A percentile compares a stretch with the other conserved stretches of the same genome.
These are phyloP conservation scores for Sinocyclocheilus grahami DNA, from an alignment of 2,113 vertebrate genomes.

Conservation along the genomic window DNA sequence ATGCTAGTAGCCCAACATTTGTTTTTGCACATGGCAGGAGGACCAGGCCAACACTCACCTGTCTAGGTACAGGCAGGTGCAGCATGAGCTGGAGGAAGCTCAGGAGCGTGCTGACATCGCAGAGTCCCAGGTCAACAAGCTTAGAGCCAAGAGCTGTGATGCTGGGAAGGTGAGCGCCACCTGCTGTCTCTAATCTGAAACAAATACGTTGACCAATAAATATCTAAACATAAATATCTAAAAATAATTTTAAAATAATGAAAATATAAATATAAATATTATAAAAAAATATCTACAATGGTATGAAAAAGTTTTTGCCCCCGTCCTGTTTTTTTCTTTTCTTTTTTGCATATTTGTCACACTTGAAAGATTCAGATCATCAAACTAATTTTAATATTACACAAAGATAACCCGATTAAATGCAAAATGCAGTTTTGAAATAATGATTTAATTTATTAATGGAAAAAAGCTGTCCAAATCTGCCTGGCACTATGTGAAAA, in stretches of 20 bases:
- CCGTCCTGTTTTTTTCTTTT: too few relatives aligned
- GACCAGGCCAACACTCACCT: slow-evolving; percentile 73
- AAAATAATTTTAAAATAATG: not conserved
- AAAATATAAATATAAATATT: not conserved
- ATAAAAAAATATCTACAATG: too few relatives aligned
- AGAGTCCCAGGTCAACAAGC: slow-evolving; percentile 80
- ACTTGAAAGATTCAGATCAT: too few relatives aligned
- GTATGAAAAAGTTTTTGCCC: too few relatives aligned
- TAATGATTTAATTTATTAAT: too few relatives aligned
- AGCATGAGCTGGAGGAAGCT: slow-evolving; percentile 82
- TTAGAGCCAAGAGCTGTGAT: slow-evolving; percentile 72
- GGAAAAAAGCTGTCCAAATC: too few relatives aligned
- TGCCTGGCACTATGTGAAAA: too few relatives aligned
- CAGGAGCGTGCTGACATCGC: slow-evolving; percentile 78
- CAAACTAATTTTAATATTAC: too few relatives aligned
- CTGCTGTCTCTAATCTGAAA: not conserved
- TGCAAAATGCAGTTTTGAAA: too few relatives aligned
- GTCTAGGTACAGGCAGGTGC: slow-evolving; percentile 67
- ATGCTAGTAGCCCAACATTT: not conserved
- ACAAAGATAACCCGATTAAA: too few relatives aligned
- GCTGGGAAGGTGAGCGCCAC: slow-evolving; percentile 66
- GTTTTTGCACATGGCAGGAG: slow-evolving; percentile 60
- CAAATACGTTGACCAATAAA: not conserved
- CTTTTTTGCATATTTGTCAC: too few relatives aligned
- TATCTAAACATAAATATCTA: not conserved